phyloP scores from a whole-genome alignment of 1,140 invertebrate genomes.

The Notospermus geniculatus region DNA sequence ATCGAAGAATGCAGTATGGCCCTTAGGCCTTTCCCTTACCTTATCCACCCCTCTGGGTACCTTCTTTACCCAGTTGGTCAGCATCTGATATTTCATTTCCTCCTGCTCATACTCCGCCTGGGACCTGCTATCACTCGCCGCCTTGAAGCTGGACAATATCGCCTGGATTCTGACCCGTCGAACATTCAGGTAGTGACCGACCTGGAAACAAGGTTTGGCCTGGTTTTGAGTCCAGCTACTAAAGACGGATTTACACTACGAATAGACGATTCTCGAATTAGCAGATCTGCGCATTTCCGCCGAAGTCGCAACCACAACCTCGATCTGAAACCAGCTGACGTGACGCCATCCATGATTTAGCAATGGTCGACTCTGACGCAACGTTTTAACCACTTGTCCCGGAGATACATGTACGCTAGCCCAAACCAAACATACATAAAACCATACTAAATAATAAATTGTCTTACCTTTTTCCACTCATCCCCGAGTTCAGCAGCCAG shows the following conservation, averaged over 20 bases:
- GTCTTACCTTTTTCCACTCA: constrained; percentile 33
- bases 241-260: too few relatives aligned
- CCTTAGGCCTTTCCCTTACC: constrained; percentile 23
- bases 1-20: background rate
- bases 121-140: background rate
- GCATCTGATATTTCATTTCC: constrained; percentile 42
- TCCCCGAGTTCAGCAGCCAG: constrained; percentile 42
- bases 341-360: too few relatives aligned
- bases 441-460: too few relatives aligned
- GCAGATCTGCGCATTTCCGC: too few relatives aligned
- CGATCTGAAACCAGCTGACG: too few relatives aligned
- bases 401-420: too few relatives aligned
- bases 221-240: constrained; percentile 18
- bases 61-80: constrained; percentile 46
- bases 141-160: constrained; percentile 28
- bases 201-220: constrained; percentile 12
- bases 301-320: too few relatives aligned
- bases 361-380: too few relatives aligned
- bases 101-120: constrained; percentile 13
- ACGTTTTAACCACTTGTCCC: too few relatives aligned
- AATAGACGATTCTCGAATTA: too few relatives aligned
- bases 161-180: constrained; percentile 42
- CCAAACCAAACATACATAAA: too few relatives aligned
- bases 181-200: constrained; percentile 37
- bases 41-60: constrained; percentile 40